Conservation (phyloP, 2,888 invertebrate genomes). For the Drosophila stalkeri region DNA sequence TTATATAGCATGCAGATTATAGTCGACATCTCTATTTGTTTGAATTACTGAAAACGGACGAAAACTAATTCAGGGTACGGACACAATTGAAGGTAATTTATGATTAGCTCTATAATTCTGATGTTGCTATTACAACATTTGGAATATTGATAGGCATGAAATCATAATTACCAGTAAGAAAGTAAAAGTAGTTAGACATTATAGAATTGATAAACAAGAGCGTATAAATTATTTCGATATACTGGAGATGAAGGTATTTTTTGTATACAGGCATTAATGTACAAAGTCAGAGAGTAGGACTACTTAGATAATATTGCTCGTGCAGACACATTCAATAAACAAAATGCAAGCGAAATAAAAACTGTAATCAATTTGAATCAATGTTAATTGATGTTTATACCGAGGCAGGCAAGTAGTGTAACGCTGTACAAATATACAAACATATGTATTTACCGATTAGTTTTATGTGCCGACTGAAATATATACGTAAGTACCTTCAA, state of each 20-base stretch:
- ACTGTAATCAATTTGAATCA: neutral
- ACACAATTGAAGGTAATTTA: neutral
- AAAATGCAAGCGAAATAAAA: neutral
- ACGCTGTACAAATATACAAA: neutral
- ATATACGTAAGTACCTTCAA: neutral
- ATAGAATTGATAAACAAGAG: neutral
- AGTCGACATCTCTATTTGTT: neutral
- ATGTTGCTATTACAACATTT: neutral
- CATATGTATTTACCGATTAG: neutral
- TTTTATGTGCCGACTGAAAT: neutral
- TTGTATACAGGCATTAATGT: neutral
- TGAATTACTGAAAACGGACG: neutral
- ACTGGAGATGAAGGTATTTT: neutral
- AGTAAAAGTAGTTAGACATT: neutral
- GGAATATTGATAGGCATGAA: neutral
- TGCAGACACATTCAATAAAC: slow-evolving; percentile 2
- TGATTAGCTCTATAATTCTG: neutral
- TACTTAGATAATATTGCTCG: neutral
- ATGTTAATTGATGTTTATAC: neutral
- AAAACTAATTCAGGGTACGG: neutral
- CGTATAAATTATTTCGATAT: neutral
- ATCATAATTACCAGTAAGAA: neutral
- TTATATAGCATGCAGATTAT: neutral
- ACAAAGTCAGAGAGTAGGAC: neutral
- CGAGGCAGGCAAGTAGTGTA: neutral